Base-by-base conservation (phyloP, 2,888 invertebrate genomes). In the Polydrusus tereticollis region DNA sequence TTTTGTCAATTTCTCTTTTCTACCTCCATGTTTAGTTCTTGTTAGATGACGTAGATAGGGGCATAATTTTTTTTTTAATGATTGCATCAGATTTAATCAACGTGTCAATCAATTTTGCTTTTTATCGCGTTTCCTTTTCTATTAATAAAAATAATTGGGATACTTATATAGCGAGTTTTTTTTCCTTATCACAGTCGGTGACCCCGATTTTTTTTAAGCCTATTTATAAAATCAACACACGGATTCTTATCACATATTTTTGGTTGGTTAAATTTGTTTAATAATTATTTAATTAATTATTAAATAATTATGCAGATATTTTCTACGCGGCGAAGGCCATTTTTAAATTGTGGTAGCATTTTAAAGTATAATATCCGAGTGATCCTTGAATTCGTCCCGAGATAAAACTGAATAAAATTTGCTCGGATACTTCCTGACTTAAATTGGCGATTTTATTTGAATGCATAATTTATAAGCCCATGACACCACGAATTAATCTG, bases 1-100 rank as follows among this genome's bases (percentile, higher is more conserved):
- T 55, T 60, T 21, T 10, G 20, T 68, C 60, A 63, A 59, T 68
- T 63, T 60, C 67, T 66, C 68, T 57, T 75, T 75, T 74, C 52
- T 62, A 21, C 33, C 10, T 10, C 65, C 50, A 63, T 62, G 36
- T 29, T 45, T 65, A 16, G 18, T 67, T 41, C 21, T 14, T 38
- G 12, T 55, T 16, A 14, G 36, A 10, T 20, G 26, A 6, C 26
- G 29, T 14, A 12, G 10, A 55, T 55, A 12, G 7, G 20, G 16
- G 12, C 12, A 55, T 38, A 10, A n/a, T 63, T 41, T 14, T 47
- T 47, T 47, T 47, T 16, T 55, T 3, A 29, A 0, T 18, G 26
- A 29, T 55, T 55, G 18, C 52, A 55, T 55, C 29, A 55, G 16
- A 29, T 55, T 29, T 16, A 29, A 29, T 47, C n/a, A 0, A 47